phyloP scores from a whole-genome alignment of 1,140 invertebrate genomes.

The Capitella teleta region DNA sequence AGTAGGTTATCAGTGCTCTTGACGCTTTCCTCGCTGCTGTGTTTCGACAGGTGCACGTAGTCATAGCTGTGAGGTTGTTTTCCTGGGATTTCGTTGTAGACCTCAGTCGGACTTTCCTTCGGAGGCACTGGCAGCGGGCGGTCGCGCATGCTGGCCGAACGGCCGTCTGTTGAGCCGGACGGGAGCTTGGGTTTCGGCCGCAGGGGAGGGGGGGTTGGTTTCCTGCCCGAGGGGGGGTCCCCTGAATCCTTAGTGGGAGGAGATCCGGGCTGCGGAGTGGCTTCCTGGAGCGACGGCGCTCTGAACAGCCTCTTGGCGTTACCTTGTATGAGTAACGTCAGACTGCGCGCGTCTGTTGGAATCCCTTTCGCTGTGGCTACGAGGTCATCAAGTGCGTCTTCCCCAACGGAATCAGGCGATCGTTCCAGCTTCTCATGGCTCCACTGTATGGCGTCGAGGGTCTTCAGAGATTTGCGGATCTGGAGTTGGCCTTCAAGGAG shows the following conservation, averaged over 20 bases:
- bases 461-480: constrained; percentile 59
- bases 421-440: constrained; percentile 57
- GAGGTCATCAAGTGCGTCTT: constrained; percentile 73
- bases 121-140: constrained; percentile 38
- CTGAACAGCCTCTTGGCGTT: constrained; percentile 62
- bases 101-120: constrained; percentile 17
- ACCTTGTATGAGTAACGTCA: constrained; percentile 78
- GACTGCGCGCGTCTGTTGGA: constrained; percentile 73
- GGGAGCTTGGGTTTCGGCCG: constrained; percentile 26
- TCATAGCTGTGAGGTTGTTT: too few relatives aligned
- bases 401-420: too few relatives aligned
- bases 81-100: constrained; percentile 22
- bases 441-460: constrained; percentile 68
- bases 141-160: constrained; percentile 2
- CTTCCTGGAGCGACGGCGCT: neutral
- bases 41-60: too few relatives aligned
- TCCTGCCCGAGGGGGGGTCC: constrained; percentile 39
- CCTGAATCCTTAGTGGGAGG: neutral
- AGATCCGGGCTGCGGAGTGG: neutral
- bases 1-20: too few relatives aligned
- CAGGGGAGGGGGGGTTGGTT: constrained; percentile 22
- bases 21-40: too few relatives aligned
- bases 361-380: constrained; percentile 72
- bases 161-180: constrained; percentile 3
- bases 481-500: constrained; percentile 63